Percentiles rank a stretch among this genome's conserved stretches.
These are phyloP conservation scores for Antrozous pallidus DNA, from an alignment of 2,797 vertebrate species.

Conservation along the genomic window DNA sequence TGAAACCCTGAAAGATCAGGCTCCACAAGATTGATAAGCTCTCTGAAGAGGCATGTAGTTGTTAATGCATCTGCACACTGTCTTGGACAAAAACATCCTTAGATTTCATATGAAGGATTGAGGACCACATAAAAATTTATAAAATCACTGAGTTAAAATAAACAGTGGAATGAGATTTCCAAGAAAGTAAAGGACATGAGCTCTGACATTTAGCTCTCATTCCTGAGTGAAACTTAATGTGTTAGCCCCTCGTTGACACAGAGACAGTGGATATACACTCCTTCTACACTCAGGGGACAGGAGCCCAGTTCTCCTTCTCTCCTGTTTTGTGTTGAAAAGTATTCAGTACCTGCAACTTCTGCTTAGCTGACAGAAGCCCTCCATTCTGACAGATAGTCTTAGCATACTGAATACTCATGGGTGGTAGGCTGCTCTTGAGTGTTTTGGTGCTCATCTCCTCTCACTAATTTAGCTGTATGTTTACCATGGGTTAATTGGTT, in stretches of 20 bases:
- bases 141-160: not conserved
- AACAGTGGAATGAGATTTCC: not conserved
- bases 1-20: not conserved
- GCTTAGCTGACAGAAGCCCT: not conserved
- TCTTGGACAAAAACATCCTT: not conserved
- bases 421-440: not conserved
- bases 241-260: not conserved
- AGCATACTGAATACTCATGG: not conserved
- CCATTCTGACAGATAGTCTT: not conserved
- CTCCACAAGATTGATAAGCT: not conserved
- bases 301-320: not conserved
- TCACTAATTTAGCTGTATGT: not conserved
- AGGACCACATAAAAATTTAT: not conserved
- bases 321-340: not conserved
- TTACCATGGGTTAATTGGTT: not conserved
- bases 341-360: not conserved
- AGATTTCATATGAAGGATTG: not conserved
- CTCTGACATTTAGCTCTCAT: not conserved
- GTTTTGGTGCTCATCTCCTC: not conserved
- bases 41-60: not conserved
- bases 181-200: not conserved
- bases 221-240: not conserved
- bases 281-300: not conserved
- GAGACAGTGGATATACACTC: not conserved
- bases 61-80: not conserved